These are phyloP conservation scores for Bombus huntii DNA, from an alignment of 1,140 invertebrate species.

Conservation along the genomic window DNA sequence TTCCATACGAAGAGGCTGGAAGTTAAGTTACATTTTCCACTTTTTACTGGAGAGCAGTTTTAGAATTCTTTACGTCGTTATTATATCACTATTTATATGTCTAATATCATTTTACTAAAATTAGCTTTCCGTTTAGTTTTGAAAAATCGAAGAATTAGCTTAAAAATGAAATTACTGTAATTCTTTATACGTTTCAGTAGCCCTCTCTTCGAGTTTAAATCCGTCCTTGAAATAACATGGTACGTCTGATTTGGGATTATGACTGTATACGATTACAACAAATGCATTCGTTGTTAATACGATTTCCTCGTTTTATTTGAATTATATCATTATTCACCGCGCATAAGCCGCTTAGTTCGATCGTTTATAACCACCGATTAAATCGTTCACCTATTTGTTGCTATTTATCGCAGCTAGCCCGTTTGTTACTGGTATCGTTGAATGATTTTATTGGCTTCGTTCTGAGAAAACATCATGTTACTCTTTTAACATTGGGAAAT, in stretches of 20 bases:
- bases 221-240: background rate
- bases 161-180: background rate
- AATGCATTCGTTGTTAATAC: background rate
- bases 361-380: background rate
- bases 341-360: background rate
- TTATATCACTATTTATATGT: background rate
- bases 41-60: background rate
- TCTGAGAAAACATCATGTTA: background rate
- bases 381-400: background rate
- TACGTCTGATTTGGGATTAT: background rate
- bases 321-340: background rate
- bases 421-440: background rate
- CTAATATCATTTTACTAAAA: background rate
- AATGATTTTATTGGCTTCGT: background rate
- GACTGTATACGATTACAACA: background rate
- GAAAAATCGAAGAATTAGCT: background rate
- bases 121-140: background rate
- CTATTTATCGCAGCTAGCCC: background rate
- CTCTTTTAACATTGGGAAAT: background rate
- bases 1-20: no score
- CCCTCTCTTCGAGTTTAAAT: background rate
- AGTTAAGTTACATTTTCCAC: no score
- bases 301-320: constrained; percentile 6
- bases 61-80: background rate
- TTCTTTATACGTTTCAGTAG: background rate